Evolutionary conservation across 1,140 invertebrate genomes (phyloP).

Genomic region (Eulimnadia texana): DNA sequence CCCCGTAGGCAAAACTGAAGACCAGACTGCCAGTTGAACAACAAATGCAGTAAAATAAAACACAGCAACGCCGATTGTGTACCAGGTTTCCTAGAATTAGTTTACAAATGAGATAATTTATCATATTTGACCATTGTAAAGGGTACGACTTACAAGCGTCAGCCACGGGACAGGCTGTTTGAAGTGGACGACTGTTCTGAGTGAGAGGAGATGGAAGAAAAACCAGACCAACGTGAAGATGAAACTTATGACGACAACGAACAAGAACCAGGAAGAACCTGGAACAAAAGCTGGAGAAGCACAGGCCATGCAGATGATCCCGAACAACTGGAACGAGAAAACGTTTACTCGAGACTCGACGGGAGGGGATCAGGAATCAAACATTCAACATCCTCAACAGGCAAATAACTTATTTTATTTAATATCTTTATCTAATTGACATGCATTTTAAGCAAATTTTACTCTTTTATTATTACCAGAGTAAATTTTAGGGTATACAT

Average conservation of each 20-base stretch:
- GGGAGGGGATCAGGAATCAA: too few species aligned
- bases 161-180: conserved; percentile 69
- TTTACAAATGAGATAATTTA: conserved; percentile 22
- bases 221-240: conserved; percentile 66
- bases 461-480: too few species aligned
- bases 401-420: not conserved
- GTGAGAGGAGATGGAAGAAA: conserved; percentile 59
- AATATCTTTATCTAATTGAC: not conserved
- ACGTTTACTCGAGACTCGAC: too few species aligned
- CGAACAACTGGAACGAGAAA: too few species aligned
- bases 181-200: conserved; percentile 46
- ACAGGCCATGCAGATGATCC: conserved; percentile 62
- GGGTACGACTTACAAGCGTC: conserved; percentile 38
- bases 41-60: conserved; percentile 65
- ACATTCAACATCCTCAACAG: not conserved
- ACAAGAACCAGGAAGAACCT: conserved; percentile 64
- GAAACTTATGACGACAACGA: conserved; percentile 62
- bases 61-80: conserved; percentile 49
- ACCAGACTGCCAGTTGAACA: conserved; percentile 49
- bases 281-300: conserved; percentile 44
- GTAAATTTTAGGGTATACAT: too few species aligned
- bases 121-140: not conserved
- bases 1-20: conserved; percentile 25
- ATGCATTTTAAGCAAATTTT: too few species aligned
- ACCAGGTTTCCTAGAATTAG: conserved; percentile 63